Evolutionary conservation across 2,888 invertebrate species (phyloP), one percentile per base, ranked within the genome.

Genomic region (Hydriomena furcata): DNA sequence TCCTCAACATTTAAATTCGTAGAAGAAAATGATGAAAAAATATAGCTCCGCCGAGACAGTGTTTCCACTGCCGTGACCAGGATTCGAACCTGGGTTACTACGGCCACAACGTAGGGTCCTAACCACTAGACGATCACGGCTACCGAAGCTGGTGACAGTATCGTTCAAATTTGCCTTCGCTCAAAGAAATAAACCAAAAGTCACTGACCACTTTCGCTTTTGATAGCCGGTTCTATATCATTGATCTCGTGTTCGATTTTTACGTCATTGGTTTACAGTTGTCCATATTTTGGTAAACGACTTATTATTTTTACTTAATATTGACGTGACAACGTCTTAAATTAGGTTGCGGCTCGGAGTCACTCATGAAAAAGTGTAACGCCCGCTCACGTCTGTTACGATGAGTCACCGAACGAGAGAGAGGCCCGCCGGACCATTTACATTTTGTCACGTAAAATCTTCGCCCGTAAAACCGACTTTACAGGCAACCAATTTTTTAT

Each of bases 31-130:
- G n/a, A n/a, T n/a, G n/a, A 25, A 47, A 56, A 52, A 55, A 43
- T 13, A 32, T 8, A 30, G 41, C 74, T 67, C 71, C 70, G 55
- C 72, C 68, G 68, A 37, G 69, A 73, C 73, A 72, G 73, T 75
- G 68, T 58, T 89, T 91, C 92, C 73, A 77, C 76, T 77, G 77
- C 79, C 79, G 80, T 84, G 83, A 83, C 83, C 80, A 81, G 92
- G 93, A 93, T 92, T 93, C 93, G 93, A 93, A 93, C 93, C 93
- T 93, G 93, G 93, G 93, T 93, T 93, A 92, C 92, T 92, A 92
- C 93, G 93, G 93, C 93, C 93, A 93, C 93, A 93, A 94, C 93
- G 93, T 93, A 92, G 93, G 92, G 93, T 93, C 93, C 93, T 93
- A 93, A 93, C 93, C 93, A 93, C 92, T 92, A 92, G 91, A 92